A percentile compares a stretch with the other conserved stretches of the same genome.
These are phyloP conservation scores for Melipona beecheii DNA, from an alignment of 2,888 invertebrate species.

Conservation along the genomic window DNA sequence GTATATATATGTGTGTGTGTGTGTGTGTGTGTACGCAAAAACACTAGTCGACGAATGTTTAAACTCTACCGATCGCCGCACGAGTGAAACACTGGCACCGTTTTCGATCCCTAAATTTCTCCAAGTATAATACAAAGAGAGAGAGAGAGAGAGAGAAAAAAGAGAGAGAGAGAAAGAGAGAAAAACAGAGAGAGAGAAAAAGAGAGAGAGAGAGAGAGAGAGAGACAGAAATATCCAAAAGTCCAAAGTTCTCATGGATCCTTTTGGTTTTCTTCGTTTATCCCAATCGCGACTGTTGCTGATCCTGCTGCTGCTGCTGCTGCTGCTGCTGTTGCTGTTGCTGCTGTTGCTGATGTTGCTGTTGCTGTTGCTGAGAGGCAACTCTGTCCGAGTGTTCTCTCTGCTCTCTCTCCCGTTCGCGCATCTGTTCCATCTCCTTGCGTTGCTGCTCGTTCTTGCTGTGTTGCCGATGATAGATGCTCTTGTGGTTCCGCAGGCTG, in stretches of 20 bases:
- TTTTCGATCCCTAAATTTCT: slow-evolving; percentile 23
- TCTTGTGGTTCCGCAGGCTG: slow-evolving; percentile 96
- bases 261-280: slow-evolving; percentile 54
- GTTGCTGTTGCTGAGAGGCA: slow-evolving; percentile 66
- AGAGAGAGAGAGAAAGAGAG: not conserved
- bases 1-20: too few species aligned
- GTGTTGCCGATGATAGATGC: slow-evolving; percentile 92
- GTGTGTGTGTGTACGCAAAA: not conserved
- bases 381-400: slow-evolving; percentile 70
- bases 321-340: slow-evolving; percentile 52
- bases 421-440: slow-evolving; percentile 85
- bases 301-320: slow-evolving; percentile 29
- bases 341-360: slow-evolving; percentile 60
- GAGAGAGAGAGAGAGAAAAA: not conserved
- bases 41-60: not conserved
- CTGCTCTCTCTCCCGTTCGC: slow-evolving; percentile 74
- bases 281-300: slow-evolving; percentile 71
- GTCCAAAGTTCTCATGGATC: slow-evolving; percentile 3
- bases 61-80: not conserved
- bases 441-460: slow-evolving; percentile 89
- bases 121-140: not conserved
- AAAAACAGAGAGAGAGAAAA: not conserved
- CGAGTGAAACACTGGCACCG: slow-evolving; percentile 8
- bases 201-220: not conserved
- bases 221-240: not conserved